Percentiles rank a stretch among this genome's conserved stretches.
These are phyloP conservation scores for Sebastes jordani DNA, from an alignment of 2,797 vertebrate genomes.

Conservation along the genomic window DNA sequence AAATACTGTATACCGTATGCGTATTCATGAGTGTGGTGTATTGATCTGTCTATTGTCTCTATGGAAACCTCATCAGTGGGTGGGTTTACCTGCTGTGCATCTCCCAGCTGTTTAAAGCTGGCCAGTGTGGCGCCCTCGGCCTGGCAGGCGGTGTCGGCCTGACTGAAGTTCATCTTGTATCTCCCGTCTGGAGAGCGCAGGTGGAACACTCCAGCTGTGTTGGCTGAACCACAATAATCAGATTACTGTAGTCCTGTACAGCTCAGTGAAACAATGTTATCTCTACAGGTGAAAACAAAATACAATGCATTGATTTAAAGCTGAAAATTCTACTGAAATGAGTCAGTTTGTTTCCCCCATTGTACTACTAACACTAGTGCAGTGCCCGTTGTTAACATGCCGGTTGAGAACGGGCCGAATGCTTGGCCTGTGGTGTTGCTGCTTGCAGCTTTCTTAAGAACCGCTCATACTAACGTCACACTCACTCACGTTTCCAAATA, in stretches of 20 bases:
- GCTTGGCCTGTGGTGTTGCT: too few relatives aligned
- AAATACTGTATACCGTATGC: not conserved
- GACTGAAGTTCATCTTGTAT: slow-evolving; percentile 88
- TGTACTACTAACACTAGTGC: not conserved
- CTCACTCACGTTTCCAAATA: too few relatives aligned
- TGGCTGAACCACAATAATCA: slow-evolving; percentile 79
- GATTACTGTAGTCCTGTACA: too few relatives aligned
- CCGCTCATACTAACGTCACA: too few relatives aligned
- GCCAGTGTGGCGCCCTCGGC: slow-evolving; percentile 87
- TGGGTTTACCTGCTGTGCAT: slow-evolving; percentile 90
- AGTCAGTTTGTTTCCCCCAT: not conserved
- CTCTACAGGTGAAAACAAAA: not conserved
- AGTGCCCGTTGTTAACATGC: not conserved
- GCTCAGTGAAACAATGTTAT: not conserved
- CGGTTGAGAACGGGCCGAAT: too few relatives aligned
- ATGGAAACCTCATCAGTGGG: not conserved
- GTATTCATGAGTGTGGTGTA: not conserved
- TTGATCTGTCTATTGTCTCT: not conserved
- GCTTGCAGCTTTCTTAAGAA: too few relatives aligned
- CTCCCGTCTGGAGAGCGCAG: slow-evolving; percentile 86
- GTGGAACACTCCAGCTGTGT: slow-evolving; percentile 91
- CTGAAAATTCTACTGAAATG: not conserved
- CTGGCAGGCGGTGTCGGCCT: slow-evolving; percentile 84
- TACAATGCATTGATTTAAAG: too few relatives aligned
- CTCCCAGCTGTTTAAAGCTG: slow-evolving; percentile 86